Evolutionary conservation across 2,888 invertebrate genomes (phyloP).

Genomic region (Phaedon cochleariae): DNA sequence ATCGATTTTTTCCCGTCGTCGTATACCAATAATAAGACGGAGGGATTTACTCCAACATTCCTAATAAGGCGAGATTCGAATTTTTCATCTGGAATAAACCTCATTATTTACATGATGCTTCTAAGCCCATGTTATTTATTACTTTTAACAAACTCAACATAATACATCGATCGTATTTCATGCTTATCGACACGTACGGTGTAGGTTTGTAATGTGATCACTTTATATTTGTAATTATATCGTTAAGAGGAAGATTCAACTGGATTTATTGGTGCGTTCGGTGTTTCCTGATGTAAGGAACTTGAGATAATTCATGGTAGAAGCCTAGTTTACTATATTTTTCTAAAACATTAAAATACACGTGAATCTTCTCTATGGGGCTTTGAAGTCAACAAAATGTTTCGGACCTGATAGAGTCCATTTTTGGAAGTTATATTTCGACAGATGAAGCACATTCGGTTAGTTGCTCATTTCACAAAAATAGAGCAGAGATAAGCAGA

Average conservation of each 20-base stretch:
- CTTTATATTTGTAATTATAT: constrained; percentile 18
- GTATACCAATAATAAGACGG: constrained; percentile 9
- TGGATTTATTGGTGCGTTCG: not conserved
- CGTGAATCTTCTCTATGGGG: no score
- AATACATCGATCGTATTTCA: constrained; percentile 18
- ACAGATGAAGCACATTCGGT: no score
- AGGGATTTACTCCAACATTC: constrained; percentile 16
- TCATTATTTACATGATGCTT: constrained; percentile 17
- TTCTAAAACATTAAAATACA: no score
- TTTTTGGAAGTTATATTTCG: no score
- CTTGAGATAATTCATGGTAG: no score
- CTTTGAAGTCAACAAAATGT: no score
- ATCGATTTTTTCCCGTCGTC: not conserved
- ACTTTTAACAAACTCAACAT: constrained; percentile 8
- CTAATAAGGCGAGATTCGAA: constrained; percentile 15
- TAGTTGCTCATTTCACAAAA: no score
- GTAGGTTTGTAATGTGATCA: constrained; percentile 13
- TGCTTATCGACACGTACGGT: constrained; percentile 15
- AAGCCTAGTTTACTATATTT: no score
- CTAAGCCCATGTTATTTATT: constrained; percentile 20
- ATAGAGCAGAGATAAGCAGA: no score
- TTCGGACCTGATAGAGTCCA: no score
- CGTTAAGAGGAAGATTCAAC: not conserved
- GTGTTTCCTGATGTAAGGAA: not conserved
- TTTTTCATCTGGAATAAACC: constrained; percentile 8